Evolutionary conservation across 2,113 vertebrate species (phyloP), one percentile per base, ranked within the genome.

Genomic region (Epinephelus cyanopodus): DNA sequence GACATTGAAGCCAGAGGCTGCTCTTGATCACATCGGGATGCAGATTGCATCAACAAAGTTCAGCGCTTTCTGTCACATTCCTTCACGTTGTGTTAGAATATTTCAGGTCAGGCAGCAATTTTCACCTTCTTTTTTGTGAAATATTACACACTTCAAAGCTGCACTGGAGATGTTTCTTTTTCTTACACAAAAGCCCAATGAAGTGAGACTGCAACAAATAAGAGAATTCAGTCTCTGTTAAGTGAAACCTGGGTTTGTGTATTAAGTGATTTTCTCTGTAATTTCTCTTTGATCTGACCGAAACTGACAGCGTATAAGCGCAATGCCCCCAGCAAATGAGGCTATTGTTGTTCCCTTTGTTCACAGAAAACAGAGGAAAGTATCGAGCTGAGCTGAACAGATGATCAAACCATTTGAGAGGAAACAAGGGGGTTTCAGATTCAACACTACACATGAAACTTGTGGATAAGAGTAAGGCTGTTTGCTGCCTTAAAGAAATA

Each of bases 1-100:
- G 88, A 89, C 86, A 81, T 29, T 66, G 79, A 88, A 74, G 56
- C 45, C 47, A 12, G 45, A 27, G 23, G 25, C 19, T 33, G 63
- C 62, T 90, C 72, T 71, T 80, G 12, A 69, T 77, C 27, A n/a
- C 75, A 33, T 60, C 50, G 17, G 45, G 50, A 86, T 25, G n/a
- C 67, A 63, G 81, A 77, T 68, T 85, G 33, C 82, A 76, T 83
- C 83, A 39, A 47, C 73, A 65, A 60, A 79, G 60, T 74, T 74
- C 58, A 63, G n/a, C 0, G 13, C 77, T 76, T 82, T 73, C 57
- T 45, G 47, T 74, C 79, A 65, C 62, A 61, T 60, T 72, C 21
- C 47, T 82, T 79, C 39, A 52, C 79, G 56, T 48, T 47, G 4
- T 54, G 61, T 48, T 52, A 0, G 65, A 82, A 73, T 64, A 50